These are phyloP conservation scores for Caenorhabditis parvicauda DNA, from an alignment of 2,888 invertebrate genomes.

Conservation along the genomic window DNA sequence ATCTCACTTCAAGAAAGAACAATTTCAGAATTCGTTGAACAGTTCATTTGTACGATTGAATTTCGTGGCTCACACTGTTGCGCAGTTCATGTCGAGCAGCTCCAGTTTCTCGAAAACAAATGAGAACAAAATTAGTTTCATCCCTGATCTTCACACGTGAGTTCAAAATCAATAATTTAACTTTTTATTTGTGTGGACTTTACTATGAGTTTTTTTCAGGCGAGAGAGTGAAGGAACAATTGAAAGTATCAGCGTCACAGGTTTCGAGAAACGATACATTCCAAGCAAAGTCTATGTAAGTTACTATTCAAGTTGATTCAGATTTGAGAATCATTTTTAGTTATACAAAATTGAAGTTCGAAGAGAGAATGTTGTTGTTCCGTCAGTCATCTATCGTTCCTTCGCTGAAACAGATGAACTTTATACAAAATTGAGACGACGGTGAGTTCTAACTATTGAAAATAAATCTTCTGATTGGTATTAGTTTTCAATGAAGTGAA, in stretches of 20 bases:
- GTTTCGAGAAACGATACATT: conserved; percentile 89
- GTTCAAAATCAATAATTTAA: conserved; percentile 58
- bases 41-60: conserved; percentile 79
- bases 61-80: conserved; percentile 94
- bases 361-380: conserved; percentile 37
- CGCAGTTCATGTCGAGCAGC: conserved; percentile 66
- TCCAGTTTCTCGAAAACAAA: conserved; percentile 25
- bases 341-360: conserved; percentile 52
- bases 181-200: conserved; percentile 5
- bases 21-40: conserved; percentile 31
- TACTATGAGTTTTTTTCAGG: conserved; percentile 35
- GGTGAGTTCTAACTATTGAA: conserved; percentile 61
- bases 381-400: conserved; percentile 84
- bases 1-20: not conserved
- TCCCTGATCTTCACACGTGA: conserved; percentile 88
- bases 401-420: conserved; percentile 96
- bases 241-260: conserved; percentile 79
- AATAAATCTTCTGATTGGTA: not conserved
- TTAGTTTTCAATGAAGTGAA: no score
- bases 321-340: conserved; percentile 25
- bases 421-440: conserved; percentile 85
- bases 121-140: conserved; percentile 77
- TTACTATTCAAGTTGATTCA: conserved; percentile 8
- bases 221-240: conserved; percentile 80
- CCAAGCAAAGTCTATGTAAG: conserved; percentile 93